Base-by-base conservation (phyloP, 1,140 invertebrate genomes). In the Drosophila tropicalis region DNA sequence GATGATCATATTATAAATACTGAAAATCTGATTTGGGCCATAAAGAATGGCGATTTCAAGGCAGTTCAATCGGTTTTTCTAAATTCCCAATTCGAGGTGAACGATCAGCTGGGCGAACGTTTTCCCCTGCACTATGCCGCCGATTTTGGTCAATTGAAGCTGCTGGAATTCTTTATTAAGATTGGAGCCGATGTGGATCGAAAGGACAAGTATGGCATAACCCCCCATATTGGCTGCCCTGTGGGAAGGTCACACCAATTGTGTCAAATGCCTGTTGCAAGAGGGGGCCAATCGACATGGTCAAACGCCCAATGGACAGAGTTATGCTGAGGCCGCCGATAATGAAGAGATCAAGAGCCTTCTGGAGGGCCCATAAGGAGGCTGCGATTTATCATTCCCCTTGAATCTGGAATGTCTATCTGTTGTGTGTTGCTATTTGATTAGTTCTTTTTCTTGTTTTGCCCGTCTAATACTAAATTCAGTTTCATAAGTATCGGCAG, bases 11-110 rank as follows among this genome's bases (percentile, higher is more conserved):
- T 36, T 58, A 17, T 58, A 5, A 67, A 32, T 1, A 60, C 47
- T 17, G 80, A 80, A 17, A 66, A 79, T 17, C 29, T 87, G 3
- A 75, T 87, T 61, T 85, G 83, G 83, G 96, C 96, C 84, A 96
- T 98, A 72, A 98, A 98, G 94, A 98, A 98, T 92, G 97, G 97
- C 54, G 98, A 98, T 92, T 93, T 98, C 81, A 97, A 98, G 81
- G 95, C 96, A 93, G 97, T 98, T 29, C 96, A 96, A 92, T 95
- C 96, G 91, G 95, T 96, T 69, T 94, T 98, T 62, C 66, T 51
- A 12, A 67, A 96, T 97, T 92, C 95, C 95, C 96, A 41, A 15
- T 62, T 96, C 78, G 94, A 98, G 93, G 94, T 98, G 1, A 98
- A 98, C 93, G 94, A 95, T 83, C 93, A 95, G 81, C 96, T 98